Conservation (phyloP, 2,888 invertebrate genomes). For the Steinernema hermaphroditum region DNA sequence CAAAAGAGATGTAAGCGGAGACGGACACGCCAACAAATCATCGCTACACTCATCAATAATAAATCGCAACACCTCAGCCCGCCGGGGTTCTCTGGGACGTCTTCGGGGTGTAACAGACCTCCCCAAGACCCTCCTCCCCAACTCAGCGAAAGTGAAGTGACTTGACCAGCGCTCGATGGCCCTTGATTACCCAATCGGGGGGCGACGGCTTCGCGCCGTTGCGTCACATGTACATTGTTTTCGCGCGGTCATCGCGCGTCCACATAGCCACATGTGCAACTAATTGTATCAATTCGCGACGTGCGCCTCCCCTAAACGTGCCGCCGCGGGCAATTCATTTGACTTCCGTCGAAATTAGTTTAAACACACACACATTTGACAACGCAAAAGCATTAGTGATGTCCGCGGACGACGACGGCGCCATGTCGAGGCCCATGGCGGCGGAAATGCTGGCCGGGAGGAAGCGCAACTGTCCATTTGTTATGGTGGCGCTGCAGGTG, state of each 20-base stretch:
- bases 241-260: slow-evolving; percentile 15
- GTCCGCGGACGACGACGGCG: slow-evolving; percentile 6
- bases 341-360: slow-evolving; percentile 22
- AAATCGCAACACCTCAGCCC: slow-evolving; percentile 3
- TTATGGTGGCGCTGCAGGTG: neutral
- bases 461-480: slow-evolving; percentile 2
- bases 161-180: neutral
- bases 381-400: neutral
- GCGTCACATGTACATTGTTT: slow-evolving; percentile 19
- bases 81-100: neutral
- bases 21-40: slow-evolving; percentile 15
- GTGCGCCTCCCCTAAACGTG: neutral
- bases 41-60: slow-evolving; percentile 4
- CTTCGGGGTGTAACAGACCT: neutral
- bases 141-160: neutral
- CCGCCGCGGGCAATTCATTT: slow-evolving; percentile 17
- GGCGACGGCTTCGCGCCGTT: neutral
- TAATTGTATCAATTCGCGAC: slow-evolving; percentile 10
- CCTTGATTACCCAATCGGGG: neutral
- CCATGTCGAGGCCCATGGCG: neutral
- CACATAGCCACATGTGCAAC: slow-evolving; percentile 5
- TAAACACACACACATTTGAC: slow-evolving; percentile 13
- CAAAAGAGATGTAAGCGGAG: neutral
- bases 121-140: neutral
- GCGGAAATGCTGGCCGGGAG: neutral